These are phyloP conservation scores for Neotoxoptera formosana DNA, from an alignment of 1,140 invertebrate species.

Conservation along the genomic window DNA sequence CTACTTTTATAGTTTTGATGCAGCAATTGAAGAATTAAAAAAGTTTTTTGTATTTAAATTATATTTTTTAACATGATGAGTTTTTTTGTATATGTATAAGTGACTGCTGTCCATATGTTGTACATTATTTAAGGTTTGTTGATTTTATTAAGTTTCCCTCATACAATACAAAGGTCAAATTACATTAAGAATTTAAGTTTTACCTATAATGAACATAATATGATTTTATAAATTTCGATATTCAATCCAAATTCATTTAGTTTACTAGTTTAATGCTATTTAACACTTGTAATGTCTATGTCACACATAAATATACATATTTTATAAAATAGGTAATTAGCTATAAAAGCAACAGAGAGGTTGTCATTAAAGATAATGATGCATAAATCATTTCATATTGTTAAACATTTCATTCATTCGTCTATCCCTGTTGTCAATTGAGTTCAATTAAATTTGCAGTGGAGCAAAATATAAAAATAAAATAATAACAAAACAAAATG, in stretches of 20 bases:
- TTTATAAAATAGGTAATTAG: background rate
- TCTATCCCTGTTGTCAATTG: conserved; percentile 41
- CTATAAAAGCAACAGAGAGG: background rate
- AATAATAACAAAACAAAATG: conserved; percentile 42
- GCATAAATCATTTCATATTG: background rate
- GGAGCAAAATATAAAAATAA: conserved; percentile 47
- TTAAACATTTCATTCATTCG: background rate
- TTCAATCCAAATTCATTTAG: background rate
- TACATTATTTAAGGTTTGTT: background rate
- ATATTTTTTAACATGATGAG: background rate
- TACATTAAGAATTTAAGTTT: background rate
- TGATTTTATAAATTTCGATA: background rate
- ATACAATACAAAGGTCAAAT: background rate
- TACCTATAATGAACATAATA: background rate
- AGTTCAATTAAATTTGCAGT: conserved; percentile 45
- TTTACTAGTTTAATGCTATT: background rate
- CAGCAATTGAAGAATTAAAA: background rate
- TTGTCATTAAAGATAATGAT: background rate
- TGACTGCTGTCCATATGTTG: too few relatives aligned
- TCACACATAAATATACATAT: background rate
- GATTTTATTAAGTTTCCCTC: background rate
- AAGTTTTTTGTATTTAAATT: background rate
- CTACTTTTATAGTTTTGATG: too few relatives aligned
- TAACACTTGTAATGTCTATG: background rate
- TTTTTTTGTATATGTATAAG: too few relatives aligned